Percentiles rank a stretch among this genome's conserved stretches.
Evolutionary conservation across 1,140 invertebrate genomes (phyloP).

Genomic region (Doryteuthis pealeii): DNA sequence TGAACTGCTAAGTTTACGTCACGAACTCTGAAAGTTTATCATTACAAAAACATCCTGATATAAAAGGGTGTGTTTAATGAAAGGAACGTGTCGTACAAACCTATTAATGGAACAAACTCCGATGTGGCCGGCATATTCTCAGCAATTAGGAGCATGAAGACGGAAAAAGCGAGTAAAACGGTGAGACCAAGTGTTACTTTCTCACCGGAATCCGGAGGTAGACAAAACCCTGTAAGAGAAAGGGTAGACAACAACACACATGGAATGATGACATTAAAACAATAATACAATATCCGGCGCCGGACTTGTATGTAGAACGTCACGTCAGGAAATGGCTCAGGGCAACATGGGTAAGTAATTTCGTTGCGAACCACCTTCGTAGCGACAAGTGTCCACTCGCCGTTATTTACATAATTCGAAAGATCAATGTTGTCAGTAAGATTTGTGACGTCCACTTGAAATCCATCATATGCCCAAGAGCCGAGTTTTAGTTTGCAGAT

Average conservation of each 20-base stretch:
- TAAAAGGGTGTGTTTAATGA: too few relatives aligned
- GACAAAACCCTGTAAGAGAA: constrained; percentile 46
- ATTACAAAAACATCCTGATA: too few relatives aligned
- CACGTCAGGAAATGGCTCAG: constrained; percentile 65
- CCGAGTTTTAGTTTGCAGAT: constrained; percentile 83
- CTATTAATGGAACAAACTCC: constrained; percentile 66
- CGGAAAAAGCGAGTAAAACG: constrained; percentile 67
- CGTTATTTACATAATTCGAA: constrained; percentile 52
- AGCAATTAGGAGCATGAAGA: constrained; percentile 68
- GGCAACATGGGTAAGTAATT: constrained; percentile 54
- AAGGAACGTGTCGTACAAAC: constrained; percentile 46
- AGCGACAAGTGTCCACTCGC: constrained; percentile 54
- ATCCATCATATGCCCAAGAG: constrained; percentile 67
- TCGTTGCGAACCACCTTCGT: constrained; percentile 50
- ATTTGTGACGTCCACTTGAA: constrained; percentile 59
- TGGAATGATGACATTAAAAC: constrained; percentile 58
- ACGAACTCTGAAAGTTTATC: too few relatives aligned
- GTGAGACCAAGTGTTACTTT: constrained; percentile 60
- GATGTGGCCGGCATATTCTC: constrained; percentile 68
- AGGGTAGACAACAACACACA: constrained; percentile 56
- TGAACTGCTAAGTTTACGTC: too few relatives aligned
- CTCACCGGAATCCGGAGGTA: constrained; percentile 57
- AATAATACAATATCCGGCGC: constrained; percentile 52
- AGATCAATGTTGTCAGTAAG: constrained; percentile 45
- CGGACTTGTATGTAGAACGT: constrained; percentile 61